Conservation (phyloP, 2,888 invertebrate genomes). For the Dynastes hyllus region DNA sequence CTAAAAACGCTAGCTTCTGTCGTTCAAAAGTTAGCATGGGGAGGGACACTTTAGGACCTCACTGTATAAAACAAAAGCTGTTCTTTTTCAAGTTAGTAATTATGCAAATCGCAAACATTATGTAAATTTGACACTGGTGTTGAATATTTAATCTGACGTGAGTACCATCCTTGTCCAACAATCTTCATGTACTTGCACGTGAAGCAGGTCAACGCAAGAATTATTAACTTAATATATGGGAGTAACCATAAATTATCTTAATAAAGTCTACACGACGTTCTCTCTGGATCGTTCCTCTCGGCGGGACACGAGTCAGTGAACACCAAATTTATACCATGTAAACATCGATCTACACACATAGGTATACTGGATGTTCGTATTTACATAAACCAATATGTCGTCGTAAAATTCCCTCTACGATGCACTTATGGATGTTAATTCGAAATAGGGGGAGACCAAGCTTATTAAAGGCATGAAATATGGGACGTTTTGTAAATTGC, state of each 20-base stretch:
- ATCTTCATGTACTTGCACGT: background rate
- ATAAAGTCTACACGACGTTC: conserved; percentile 4
- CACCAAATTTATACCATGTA: conserved; percentile 24
- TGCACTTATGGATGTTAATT: conserved; percentile 15
- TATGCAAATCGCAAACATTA: conserved; percentile 35
- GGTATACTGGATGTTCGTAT: conserved; percentile 18
- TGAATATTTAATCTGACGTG: conserved; percentile 22
- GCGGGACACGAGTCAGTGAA: background rate
- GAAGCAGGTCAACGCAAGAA: conserved; percentile 2
- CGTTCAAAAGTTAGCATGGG: no score
- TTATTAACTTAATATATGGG: conserved; percentile 28
- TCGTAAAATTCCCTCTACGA: background rate
- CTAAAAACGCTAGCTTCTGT: no score
- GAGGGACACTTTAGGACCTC: no score
- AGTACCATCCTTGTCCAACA: background rate
- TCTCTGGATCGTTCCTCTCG: conserved; percentile 9
- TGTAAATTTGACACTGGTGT: conserved; percentile 24
- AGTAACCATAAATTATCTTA: conserved; percentile 27
- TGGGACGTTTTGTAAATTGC: conserved; percentile 28
- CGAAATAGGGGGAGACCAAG: background rate
- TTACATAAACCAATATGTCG: conserved; percentile 18
- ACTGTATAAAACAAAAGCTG: background rate
- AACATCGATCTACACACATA: conserved; percentile 7
- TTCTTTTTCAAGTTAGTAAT: conserved; percentile 1
- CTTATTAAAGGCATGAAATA: conserved; percentile 9